Evolutionary conservation across 2,888 invertebrate genomes (phyloP), one percentile per base, ranked within the genome.

Genomic region (Latrodectus hesperus): DNA sequence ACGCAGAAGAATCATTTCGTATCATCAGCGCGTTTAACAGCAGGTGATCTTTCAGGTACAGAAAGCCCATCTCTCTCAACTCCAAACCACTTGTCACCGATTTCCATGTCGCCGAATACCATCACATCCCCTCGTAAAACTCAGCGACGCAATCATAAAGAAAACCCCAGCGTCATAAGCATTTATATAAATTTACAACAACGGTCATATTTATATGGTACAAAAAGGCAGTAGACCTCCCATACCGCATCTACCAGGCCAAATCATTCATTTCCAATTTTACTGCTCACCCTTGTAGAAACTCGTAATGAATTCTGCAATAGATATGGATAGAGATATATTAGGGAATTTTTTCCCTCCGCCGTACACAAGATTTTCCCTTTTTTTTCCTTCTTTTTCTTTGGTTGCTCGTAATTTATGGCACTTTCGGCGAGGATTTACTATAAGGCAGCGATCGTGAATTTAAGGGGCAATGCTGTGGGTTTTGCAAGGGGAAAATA

Each of bases 211-310:
- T 83, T 83, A 83, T 83, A 64, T 52, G 64, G 70, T 67, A 65
- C 71, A 26, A 60, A 49, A 65, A 49, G 74, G 22, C 16, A 53
- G 17, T 22, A 51, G 85, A 85, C 85, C 85, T 85, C 85, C 85
- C 85, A 79, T 71, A 80, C 71, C 17, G 85, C 10, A 14, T 16
- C n/a, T 51, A 64, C 75, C 71, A 64, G 22, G 12, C 80, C 16
- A 64, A 52, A 60, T 70, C 79, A 85, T 80, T 75, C 73, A 85
- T 85, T 85, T 76, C 75, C 85, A 60, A 85, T 85, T 85, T 85
- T 85, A 85, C 85, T 75, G 55, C 80, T 68, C 64, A 53, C 22
- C 65, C 75, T 75, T 84, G 17, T 70, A 68, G 65, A 26, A 65
- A 53, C 73, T 26, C 70, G 80, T 85, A 85, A 85, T 85, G 85